A percentile compares a stretch with the other conserved stretches of the same genome.
These are phyloP conservation scores for Bombus pascuorum DNA, from an alignment of 1,140 invertebrate species.

Conservation along the genomic window DNA sequence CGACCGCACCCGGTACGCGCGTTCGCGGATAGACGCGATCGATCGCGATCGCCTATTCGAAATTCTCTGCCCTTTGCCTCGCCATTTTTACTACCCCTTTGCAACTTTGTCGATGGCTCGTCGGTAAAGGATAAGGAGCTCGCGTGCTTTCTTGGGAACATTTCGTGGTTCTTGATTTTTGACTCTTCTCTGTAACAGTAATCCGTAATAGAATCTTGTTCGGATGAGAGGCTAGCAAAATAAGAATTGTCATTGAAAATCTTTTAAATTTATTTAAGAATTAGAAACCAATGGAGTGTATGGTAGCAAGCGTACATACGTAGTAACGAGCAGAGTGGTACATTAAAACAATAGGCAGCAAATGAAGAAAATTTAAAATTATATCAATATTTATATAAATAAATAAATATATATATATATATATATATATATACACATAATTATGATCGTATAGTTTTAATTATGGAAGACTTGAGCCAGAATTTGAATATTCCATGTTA, in stretches of 20 bases:
- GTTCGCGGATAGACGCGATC: conserved; percentile 42
- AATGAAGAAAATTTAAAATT: neutral
- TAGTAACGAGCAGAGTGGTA: too few species aligned
- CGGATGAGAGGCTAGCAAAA: too few species aligned
- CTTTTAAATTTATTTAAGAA: too few species aligned
- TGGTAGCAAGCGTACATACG: too few species aligned
- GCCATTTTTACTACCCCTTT: neutral
- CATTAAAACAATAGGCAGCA: too few species aligned
- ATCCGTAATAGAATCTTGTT: too few species aligned
- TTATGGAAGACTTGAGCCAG: neutral
- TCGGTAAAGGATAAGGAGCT: neutral
- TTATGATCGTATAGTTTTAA: neutral
- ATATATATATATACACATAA: accelerated
- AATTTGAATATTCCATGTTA: neutral
- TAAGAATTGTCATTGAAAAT: too few species aligned
- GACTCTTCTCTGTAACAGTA: neutral
- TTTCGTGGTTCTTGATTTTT: neutral
- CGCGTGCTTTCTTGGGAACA: neutral
- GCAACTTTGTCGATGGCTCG: too few species aligned
- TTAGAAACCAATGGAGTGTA: too few species aligned
- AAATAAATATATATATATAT: too few species aligned
- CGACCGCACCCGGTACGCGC: conserved; percentile 61
- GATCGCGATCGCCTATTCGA: neutral
- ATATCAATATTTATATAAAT: too few species aligned
- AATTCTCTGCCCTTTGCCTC: too few species aligned